Conservation (phyloP, 2,113 vertebrate species). For the Rhinopithecus roxellana region DNA sequence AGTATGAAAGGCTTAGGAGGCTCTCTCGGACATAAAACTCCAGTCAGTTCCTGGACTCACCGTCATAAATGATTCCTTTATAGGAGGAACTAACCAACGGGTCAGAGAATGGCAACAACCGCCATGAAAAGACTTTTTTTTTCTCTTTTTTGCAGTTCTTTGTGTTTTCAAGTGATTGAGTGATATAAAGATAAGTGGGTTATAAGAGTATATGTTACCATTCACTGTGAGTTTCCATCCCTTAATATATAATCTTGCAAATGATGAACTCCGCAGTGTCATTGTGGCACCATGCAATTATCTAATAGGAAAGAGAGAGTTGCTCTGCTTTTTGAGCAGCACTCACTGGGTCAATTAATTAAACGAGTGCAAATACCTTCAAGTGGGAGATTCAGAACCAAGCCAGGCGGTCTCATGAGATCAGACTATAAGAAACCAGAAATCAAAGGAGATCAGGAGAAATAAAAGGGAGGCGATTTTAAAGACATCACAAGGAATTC, state of each 20-base stretch:
- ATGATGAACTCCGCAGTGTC: slow-evolving; percentile 59
- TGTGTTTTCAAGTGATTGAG: slow-evolving; percentile 43
- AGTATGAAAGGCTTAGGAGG: slow-evolving; percentile 55
- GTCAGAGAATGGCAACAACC: slow-evolving; percentile 14
- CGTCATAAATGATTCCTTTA: slow-evolving; percentile 63
- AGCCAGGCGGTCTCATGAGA: slow-evolving; percentile 26
- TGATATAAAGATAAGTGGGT: slow-evolving; percentile 56
- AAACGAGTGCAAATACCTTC: slow-evolving; percentile 71
- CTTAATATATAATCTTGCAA: slow-evolving; percentile 13
- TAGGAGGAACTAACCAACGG: slow-evolving; percentile 20
- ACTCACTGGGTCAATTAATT: slow-evolving; percentile 77
- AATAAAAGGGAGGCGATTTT: background rate
- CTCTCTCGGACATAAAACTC: slow-evolving; percentile 57
- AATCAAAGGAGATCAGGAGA: slow-evolving; percentile 7
- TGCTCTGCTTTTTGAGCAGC: slow-evolving; percentile 57
- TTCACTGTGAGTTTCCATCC: slow-evolving; percentile 54
- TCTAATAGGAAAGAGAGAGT: slow-evolving; percentile 68
- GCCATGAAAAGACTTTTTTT: background rate
- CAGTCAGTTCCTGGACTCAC: background rate
- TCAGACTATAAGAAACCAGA: background rate
- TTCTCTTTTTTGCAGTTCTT: slow-evolving; percentile 32
- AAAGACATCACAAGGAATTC: background rate
- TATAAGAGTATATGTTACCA: slow-evolving; percentile 29
- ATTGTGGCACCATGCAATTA: slow-evolving; percentile 60
- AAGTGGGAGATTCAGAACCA: slow-evolving; percentile 61